Conservation (phyloP, 2,888 invertebrate genomes). For the Aethes cnicana region DNA sequence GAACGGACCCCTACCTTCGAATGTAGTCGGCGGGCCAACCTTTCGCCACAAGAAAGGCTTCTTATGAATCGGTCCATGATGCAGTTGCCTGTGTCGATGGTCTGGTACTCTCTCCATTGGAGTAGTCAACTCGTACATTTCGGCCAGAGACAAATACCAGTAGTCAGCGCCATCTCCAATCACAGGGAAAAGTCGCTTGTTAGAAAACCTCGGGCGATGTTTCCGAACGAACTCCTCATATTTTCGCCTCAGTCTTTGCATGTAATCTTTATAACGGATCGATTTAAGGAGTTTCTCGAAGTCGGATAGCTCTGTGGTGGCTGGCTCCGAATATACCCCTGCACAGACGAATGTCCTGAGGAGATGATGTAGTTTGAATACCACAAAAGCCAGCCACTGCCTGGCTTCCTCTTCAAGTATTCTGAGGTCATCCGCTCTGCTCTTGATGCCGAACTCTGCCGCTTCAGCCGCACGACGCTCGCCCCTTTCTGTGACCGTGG, state of each 20-base stretch:
- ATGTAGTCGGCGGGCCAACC: conserved; percentile 42
- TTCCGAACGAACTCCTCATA: conserved; percentile 73
- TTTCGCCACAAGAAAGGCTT: conserved; percentile 71
- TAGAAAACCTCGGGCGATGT: conserved; percentile 65
- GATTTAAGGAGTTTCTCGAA: conserved; percentile 71
- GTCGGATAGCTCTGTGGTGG: conserved; percentile 59
- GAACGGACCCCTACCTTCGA: conserved; percentile 61
- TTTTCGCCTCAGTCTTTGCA: conserved; percentile 65
- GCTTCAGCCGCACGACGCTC: conserved; percentile 68
- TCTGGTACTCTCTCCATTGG: conserved; percentile 42
- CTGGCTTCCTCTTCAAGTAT: conserved; percentile 72
- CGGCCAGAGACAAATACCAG: conserved; percentile 76
- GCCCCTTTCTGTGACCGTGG: conserved; percentile 62
- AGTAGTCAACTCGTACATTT: conserved; percentile 73
- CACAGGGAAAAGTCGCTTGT: conserved; percentile 70
- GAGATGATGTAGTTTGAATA: conserved; percentile 73
- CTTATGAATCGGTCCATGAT: conserved; percentile 62
- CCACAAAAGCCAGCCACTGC: conserved; percentile 72
- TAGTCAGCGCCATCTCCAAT: conserved; percentile 74
- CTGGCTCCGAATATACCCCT: conserved; percentile 66
- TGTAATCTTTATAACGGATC: conserved; percentile 71
- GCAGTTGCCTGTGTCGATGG: conserved; percentile 52
- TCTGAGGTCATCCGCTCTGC: conserved; percentile 65
- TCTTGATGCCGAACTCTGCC: conserved; percentile 65
- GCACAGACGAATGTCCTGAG: conserved; percentile 64